phyloP scores from a whole-genome alignment of 1,140 invertebrate species.

The Periplaneta americana region DNA sequence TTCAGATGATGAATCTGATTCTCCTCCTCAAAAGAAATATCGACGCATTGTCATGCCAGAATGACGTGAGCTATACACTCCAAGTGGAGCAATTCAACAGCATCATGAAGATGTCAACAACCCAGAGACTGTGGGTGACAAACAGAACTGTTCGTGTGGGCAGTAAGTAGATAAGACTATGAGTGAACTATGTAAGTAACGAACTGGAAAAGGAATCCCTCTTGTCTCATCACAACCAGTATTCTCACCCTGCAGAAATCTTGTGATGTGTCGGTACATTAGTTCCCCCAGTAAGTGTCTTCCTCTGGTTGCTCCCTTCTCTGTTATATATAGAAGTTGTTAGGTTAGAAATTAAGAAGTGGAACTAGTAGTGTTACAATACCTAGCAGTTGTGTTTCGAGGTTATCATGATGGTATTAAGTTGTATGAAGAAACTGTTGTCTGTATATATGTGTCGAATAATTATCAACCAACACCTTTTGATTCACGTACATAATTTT shows the following conservation, averaged over 20 bases:
- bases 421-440: neutral
- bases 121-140: neutral
- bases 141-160: neutral
- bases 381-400: neutral
- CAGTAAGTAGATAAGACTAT: neutral
- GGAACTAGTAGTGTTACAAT: neutral
- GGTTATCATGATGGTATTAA: neutral
- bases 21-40: constrained; percentile 49
- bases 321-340: neutral
- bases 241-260: neutral
- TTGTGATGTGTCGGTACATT: neutral
- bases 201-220: neutral
- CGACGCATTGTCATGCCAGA: constrained; percentile 34
- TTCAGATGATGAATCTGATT: constrained; percentile 43
- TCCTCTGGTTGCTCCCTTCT: neutral
- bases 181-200: neutral
- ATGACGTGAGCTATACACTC: neutral
- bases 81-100: neutral
- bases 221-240: neutral
- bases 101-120: neutral
- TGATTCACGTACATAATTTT: too few relatives aligned
- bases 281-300: neutral
- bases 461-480: too few relatives aligned
- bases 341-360: neutral
- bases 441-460: too few relatives aligned